A percentile compares a stretch with the other conserved stretches of the same genome.
phyloP scores from a whole-genome alignment of 23 tunicate species.

The Trididemnum miniatum region DNA sequence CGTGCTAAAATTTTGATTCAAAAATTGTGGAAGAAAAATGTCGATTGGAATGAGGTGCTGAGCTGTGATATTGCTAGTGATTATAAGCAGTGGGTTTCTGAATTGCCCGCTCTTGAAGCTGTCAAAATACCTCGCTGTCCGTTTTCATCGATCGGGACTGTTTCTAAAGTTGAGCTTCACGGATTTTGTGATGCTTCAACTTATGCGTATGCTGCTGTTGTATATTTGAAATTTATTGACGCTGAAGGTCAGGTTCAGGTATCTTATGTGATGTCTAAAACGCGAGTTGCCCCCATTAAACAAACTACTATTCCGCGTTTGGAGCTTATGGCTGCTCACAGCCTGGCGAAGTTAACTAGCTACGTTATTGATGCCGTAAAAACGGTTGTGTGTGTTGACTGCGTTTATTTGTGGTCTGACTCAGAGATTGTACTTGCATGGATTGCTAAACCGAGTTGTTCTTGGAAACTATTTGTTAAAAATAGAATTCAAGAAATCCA shows the following conservation, averaged over 20 bases:
- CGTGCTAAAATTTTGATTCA: no score
- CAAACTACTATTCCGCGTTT: neutral
- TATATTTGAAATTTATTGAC: neutral
- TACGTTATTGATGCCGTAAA: no score
- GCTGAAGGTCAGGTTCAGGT: neutral
- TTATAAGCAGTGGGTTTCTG: neutral
- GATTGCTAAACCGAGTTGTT: neutral
- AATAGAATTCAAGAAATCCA: neutral
- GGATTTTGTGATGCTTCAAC: neutral
- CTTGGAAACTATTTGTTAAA: neutral
- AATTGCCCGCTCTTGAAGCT: no score
- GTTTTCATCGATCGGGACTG: neutral
- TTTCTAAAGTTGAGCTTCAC: neutral
- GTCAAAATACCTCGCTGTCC: neutral
- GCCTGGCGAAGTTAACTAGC: no score
- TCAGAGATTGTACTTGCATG: neutral
- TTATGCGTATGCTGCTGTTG: no score
- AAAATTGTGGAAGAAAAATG: no score
- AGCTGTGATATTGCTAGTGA: neutral
- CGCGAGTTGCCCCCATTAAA: neutral
- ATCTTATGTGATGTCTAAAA: neutral
- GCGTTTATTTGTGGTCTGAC: neutral
- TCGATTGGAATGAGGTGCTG: no score
- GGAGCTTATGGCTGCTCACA: no score
- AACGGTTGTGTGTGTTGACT: neutral